phyloP scores from a whole-genome alignment of 2,797 vertebrate genomes.

The Cryptoblepharus egeriae region DNA sequence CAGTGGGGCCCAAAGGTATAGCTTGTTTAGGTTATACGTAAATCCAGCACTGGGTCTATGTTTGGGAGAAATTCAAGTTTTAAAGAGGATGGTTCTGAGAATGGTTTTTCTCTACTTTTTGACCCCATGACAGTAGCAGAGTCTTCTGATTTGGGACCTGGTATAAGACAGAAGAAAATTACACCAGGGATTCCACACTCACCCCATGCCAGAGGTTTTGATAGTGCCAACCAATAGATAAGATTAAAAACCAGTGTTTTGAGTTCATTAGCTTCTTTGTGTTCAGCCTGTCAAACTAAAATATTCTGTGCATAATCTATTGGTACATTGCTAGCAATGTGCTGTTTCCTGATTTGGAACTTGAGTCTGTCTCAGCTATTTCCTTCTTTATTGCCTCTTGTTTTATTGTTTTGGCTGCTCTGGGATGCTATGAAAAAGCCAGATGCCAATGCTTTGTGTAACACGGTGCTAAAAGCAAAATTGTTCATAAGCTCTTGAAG shows the following conservation, averaged over 20 bases:
- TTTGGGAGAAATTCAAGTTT: too few relatives aligned
- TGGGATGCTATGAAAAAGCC: rapidly evolving
- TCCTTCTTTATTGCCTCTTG: neutral
- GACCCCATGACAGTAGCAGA: too few relatives aligned
- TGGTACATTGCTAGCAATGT: neutral
- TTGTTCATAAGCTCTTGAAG: neutral
- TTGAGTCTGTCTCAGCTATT: rapidly evolving
- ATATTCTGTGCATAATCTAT: rapidly evolving
- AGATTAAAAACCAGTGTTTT: too few relatives aligned
- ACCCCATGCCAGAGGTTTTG: neutral
- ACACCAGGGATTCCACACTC: too few relatives aligned
- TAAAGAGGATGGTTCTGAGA: too few relatives aligned
- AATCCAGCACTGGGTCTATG: too few relatives aligned
- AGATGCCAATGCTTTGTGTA: neutral
- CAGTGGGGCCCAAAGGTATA: too few relatives aligned
- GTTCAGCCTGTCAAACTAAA: neutral
- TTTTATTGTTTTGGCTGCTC: neutral
- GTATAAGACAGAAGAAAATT: neutral
- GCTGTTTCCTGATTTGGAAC: neutral
- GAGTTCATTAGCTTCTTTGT: neutral
- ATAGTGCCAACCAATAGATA: neutral
- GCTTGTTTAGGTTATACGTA: too few relatives aligned
- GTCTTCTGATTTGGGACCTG: too few relatives aligned
- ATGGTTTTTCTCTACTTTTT: too few relatives aligned
- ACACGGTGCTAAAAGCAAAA: neutral